These are phyloP conservation scores for Geotrupes spiniger DNA, from an alignment of 2,888 invertebrate genomes.

Conservation along the genomic window DNA sequence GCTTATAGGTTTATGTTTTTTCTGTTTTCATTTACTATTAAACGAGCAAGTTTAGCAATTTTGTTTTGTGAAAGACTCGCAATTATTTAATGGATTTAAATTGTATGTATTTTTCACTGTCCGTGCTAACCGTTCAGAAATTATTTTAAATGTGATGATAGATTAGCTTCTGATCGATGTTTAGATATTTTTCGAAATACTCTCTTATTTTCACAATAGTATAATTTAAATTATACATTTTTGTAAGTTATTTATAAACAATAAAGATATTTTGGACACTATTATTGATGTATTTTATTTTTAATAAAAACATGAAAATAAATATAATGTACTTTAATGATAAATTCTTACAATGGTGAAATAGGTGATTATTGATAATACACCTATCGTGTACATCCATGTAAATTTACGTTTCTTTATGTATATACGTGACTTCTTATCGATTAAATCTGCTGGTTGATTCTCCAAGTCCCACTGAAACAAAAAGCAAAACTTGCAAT, in stretches of 20 bases:
- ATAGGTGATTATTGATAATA: constrained; percentile 10
- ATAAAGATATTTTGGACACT: constrained; percentile 35
- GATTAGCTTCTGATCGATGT: constrained; percentile 7
- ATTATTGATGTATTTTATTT: constrained; percentile 2
- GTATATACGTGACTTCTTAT: constrained; percentile 23
- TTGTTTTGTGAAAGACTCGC: background rate
- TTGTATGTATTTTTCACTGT: background rate
- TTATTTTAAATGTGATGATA: constrained; percentile 6
- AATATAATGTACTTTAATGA: background rate
- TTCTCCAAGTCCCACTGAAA: constrained; percentile 54
- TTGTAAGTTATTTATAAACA: constrained; percentile 50
- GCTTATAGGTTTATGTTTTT: background rate
- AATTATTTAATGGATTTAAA: background rate
- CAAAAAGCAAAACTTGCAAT: constrained; percentile 6
- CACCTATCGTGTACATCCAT: constrained; percentile 2
- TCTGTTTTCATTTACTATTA: too few species aligned
- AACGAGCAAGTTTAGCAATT: too few species aligned
- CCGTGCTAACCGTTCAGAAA: constrained; percentile 6
- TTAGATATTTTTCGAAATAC: constrained; percentile 9
- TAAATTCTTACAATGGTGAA: background rate
- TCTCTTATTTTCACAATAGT: constrained; percentile 11
- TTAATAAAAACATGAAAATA: constrained; percentile 2
- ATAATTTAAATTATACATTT: constrained; percentile 31
- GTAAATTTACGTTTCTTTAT: constrained; percentile 8
- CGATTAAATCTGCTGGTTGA: constrained; percentile 54